phyloP scores from a whole-genome alignment of 2,113 vertebrate genomes.

The Macheiramphus alcinus region DNA sequence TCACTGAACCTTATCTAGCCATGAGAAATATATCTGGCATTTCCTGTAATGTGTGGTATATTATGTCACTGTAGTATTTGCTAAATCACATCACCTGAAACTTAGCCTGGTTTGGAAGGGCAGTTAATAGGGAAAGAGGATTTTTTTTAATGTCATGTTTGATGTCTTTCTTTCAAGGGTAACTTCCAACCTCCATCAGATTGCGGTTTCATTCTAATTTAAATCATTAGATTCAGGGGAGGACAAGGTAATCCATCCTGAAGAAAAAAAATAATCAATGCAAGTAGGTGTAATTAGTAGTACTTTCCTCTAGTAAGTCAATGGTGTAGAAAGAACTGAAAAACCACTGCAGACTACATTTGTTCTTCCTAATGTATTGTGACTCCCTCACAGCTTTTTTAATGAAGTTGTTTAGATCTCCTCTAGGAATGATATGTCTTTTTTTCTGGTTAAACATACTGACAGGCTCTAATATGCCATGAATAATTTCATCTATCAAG shows the following conservation, averaged over 20 bases:
- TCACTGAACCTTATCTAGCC: background rate
- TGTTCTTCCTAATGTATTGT: background rate
- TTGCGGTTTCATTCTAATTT: conserved; percentile 48
- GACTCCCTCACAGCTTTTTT: conserved; percentile 1
- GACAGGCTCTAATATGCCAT: conserved; percentile 5
- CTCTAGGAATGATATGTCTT: background rate
- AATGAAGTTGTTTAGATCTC: conserved; percentile 28
- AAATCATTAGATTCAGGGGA: conserved; percentile 59
- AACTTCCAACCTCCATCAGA: conserved; percentile 45
- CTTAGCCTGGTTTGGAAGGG: conserved; percentile 11
- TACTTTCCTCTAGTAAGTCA: conserved; percentile 25
- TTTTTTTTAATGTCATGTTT: conserved; percentile 8
- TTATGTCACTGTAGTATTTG: background rate
- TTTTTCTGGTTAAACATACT: background rate
- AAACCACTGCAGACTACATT: background rate
- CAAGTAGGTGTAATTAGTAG: conserved; percentile 66
- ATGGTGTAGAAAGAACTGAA: background rate
- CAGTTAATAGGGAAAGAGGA: background rate
- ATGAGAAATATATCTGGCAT: background rate
- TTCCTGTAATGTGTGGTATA: background rate
- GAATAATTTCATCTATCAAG: conserved; percentile 12
- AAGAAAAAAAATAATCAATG: conserved; percentile 62
- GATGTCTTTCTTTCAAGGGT: conserved; percentile 60
- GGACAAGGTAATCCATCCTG: conserved; percentile 60
- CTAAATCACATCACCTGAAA: background rate